A percentile compares a stretch with the other conserved stretches of the same genome.
phyloP scores from a whole-genome alignment of 2,797 vertebrate species.

The Loriculus beryllinus region DNA sequence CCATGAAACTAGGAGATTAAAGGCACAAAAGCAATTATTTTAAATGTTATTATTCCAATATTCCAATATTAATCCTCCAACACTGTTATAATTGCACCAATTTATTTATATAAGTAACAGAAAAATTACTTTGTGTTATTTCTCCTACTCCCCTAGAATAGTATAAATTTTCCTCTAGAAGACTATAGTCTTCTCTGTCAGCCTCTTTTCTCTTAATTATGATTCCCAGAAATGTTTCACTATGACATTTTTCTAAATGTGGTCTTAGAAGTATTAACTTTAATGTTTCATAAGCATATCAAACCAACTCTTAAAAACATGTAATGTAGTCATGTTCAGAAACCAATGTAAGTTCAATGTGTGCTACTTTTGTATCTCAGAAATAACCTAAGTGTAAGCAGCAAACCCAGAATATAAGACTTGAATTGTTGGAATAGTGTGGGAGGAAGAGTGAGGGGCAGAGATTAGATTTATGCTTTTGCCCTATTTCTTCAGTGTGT shows the following conservation, averaged over 20 bases:
- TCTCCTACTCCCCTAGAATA: not conserved
- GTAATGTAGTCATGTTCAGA: not conserved
- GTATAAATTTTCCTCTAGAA: not conserved
- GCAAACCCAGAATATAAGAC: not conserved
- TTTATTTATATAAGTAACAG: conserved; percentile 34
- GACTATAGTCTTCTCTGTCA: not conserved
- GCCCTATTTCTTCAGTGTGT: not conserved
- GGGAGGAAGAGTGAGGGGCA: not conserved
- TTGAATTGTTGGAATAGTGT: not conserved
- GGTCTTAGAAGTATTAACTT: conserved; percentile 10
- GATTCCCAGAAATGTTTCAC: conserved; percentile 19
- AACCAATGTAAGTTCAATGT: not conserved
- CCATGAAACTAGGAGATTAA: conserved; percentile 22
- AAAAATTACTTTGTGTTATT: conserved; percentile 39
- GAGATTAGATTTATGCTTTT: not conserved
- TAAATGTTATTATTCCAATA: not conserved
- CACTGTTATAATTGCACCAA: conserved; percentile 19
- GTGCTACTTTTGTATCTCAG: not conserved
- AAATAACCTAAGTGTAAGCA: conserved; percentile 12
- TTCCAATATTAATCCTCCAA: conserved; percentile 42
- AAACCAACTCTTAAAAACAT: not conserved
- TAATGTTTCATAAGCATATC: conserved; percentile 11
- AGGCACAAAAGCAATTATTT: conserved; percentile 42
- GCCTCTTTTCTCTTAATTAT: conserved; percentile 20
- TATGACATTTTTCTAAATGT: conserved; percentile 54